Base-by-base conservation (phyloP, 1,140 invertebrate genomes). In the Caenorhabditis latens region DNA sequence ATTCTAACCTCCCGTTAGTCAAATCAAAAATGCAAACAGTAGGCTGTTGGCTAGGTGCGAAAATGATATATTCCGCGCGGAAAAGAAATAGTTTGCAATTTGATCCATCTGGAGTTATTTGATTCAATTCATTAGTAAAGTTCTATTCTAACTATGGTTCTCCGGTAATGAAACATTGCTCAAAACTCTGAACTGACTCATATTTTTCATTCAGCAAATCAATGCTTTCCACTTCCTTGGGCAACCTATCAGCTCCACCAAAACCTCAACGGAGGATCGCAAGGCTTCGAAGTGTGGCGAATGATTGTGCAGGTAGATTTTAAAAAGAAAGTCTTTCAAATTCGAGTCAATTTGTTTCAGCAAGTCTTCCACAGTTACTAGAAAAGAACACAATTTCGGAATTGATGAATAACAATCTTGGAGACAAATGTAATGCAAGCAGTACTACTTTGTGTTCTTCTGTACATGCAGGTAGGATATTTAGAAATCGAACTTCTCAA, bases 11-110 rank as follows among this genome's bases (percentile, higher is more conserved):
- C 42, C 19, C n/a, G 46, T n/a, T 19, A 79, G 9, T 79, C 71
- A 79, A 79, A 79, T 79, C 43, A 50, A 79, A 79, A 79, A 79
- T 9, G 71, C 71, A 79, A 79, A 79, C 46, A 79, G 71, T 50
- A 79, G 63, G 19, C 7, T 11, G 42, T 11, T 32, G 14, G 65
- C 43, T 14, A 50, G 40, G 71, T 79, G 71, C 40, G 43, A 50
- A 50, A 79, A 50, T 16, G 5, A 50, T 50, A 50, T 79, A 53
- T 79, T 32, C 71, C 71, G 71, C 46, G 71, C 71, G 46, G 40
- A 79, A 79, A 14, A 48, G 40, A 53, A 46, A 79, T 79, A 79
- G 46, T 79, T 50, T 50, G 46, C 46, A 50, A 79, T 79, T 50
- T 32, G 43, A 79, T 50, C 19, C 46, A 42, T 21, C n/a, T 50